Evolutionary conservation across 2,888 invertebrate species (phyloP), one percentile per base, ranked within the genome.

Genomic region (Antheraea assamensis): DNA sequence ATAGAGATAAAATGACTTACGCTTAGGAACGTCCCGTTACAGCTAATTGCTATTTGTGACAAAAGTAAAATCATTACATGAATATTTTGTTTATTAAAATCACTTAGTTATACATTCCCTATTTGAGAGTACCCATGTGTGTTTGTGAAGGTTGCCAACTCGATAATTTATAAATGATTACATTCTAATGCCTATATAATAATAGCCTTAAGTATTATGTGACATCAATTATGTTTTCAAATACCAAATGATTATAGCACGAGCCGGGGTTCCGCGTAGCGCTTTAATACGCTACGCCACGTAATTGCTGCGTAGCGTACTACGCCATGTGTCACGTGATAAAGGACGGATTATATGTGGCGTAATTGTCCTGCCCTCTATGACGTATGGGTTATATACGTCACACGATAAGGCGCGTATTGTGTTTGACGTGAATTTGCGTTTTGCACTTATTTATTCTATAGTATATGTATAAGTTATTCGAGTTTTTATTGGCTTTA

Each of bases 321-420:
- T 79, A 81, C 80, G 81, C 82, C 83, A 85, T 85, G 85, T 82
- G 81, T 71, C 80, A 73, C 77, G 77, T 81, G 80, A 87, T 87
- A 88, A 88, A 88, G 72, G 84, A 58, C 13, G 58, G 58, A 31
- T 66, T 66, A 66, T 66, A 30, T 31, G 24, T 64, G 68, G 21
- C 68, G 35, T 82, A 76, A 79, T 58, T 58, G 58, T 58, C 24
- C 58, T 24, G 24, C n/a, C 24, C 24, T 58, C 10, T 58, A 58
- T 58, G 24, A 58, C 24, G 58, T 58, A 58, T 58, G 81, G 82
- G 80, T 84, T 84, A 83, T 84, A 83, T 85, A 58, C 58, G 58
- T 58, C 58, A 58, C 58, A 58, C 58, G 58, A 58, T 58, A 58
- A 58, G 24, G 58, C 24, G 58, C 58, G 58, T 58, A 58, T 58